phyloP scores from a whole-genome alignment of 1,140 invertebrate species.

The Macrobrachium nipponense region DNA sequence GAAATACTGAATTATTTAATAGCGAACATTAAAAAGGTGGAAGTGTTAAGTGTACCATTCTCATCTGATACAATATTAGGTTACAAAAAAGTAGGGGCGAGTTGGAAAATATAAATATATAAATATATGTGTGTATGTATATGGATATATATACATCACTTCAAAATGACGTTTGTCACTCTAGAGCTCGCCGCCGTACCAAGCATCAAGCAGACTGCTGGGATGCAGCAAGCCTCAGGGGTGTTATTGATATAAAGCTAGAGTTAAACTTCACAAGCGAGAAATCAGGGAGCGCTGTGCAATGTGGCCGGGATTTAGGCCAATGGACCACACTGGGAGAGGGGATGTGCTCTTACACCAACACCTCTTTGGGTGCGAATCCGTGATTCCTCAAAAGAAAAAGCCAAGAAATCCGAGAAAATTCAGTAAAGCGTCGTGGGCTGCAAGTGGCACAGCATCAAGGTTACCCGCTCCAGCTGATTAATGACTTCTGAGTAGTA shows the following conservation, averaged over 20 bases:
- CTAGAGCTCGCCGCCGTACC: slow-evolving; percentile 44
- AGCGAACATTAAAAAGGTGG: slow-evolving; percentile 21
- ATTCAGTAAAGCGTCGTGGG: slow-evolving; percentile 43
- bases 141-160: not conserved
- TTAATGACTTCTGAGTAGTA: slow-evolving; percentile 65
- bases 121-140: not conserved
- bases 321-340: not conserved
- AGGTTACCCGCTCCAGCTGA: slow-evolving; percentile 64
- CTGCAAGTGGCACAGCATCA: slow-evolving; percentile 24
- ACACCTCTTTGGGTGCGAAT: slow-evolving; percentile 32
- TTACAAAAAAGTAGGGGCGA: slow-evolving; percentile 33
- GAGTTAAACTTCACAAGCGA: slow-evolving; percentile 46
- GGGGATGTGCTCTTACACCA: slow-evolving; percentile 12
- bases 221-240: slow-evolving; percentile 54
- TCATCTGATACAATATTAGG: slow-evolving; percentile 28
- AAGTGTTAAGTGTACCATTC: slow-evolving; percentile 46
- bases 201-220: slow-evolving; percentile 53
- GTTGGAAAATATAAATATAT: slow-evolving; percentile 34
- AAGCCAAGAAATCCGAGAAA: slow-evolving; percentile 54
- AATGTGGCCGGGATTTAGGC: slow-evolving; percentile 13
- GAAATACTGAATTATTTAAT: not conserved
- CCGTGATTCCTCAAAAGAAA: slow-evolving; percentile 49
- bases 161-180: slow-evolving; percentile 35
- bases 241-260: slow-evolving; percentile 35
- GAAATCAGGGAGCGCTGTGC: slow-evolving; percentile 50